Percentiles rank a stretch among this genome's conserved stretches.
Conservation (phyloP, 2,888 invertebrate genomes). For the Drosophila fulvimacula region DNA sequence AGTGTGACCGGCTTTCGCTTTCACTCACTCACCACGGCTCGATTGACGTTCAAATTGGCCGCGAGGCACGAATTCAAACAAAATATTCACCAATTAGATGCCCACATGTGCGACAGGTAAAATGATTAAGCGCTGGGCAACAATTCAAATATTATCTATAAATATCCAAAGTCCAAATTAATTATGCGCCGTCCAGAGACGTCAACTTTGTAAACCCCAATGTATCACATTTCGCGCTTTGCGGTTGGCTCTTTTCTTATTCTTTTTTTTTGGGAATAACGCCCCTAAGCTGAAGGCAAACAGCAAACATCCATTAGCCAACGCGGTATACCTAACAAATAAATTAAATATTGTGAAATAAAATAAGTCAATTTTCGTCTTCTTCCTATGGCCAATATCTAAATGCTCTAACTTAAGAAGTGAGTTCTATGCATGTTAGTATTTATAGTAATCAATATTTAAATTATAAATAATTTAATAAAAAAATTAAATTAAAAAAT, state of each 20-base stretch:
- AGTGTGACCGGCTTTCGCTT: slow-evolving; percentile 63
- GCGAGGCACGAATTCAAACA: slow-evolving; percentile 38
- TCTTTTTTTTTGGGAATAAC: slow-evolving; percentile 20
- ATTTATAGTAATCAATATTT: no score
- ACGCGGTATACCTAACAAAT: slow-evolving; percentile 1
- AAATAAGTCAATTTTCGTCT: neutral
- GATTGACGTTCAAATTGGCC: slow-evolving; percentile 67
- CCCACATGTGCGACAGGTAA: slow-evolving; percentile 72
- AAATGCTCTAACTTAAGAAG: slow-evolving; percentile 15
- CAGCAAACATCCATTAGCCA: slow-evolving; percentile 72
- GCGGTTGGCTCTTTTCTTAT: slow-evolving; percentile 26
- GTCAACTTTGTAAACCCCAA: slow-evolving; percentile 42
- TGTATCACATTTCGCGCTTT: slow-evolving; percentile 77
- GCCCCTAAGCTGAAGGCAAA: slow-evolving; percentile 63
- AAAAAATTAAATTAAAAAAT: no score
- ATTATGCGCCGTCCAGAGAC: slow-evolving; percentile 60
- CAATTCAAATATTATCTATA: slow-evolving; percentile 66
- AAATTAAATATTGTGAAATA: slow-evolving; percentile 18
- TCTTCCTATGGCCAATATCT: neutral
- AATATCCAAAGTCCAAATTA: slow-evolving; percentile 61
- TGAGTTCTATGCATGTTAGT: no score
- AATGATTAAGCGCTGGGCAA: slow-evolving; percentile 63
- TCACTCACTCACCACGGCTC: slow-evolving; percentile 40
- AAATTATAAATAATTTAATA: no score
- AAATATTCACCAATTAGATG: slow-evolving; percentile 72